Evolutionary conservation across 2,113 vertebrate species (phyloP).

Genomic region (Oreochromis aureus): DNA sequence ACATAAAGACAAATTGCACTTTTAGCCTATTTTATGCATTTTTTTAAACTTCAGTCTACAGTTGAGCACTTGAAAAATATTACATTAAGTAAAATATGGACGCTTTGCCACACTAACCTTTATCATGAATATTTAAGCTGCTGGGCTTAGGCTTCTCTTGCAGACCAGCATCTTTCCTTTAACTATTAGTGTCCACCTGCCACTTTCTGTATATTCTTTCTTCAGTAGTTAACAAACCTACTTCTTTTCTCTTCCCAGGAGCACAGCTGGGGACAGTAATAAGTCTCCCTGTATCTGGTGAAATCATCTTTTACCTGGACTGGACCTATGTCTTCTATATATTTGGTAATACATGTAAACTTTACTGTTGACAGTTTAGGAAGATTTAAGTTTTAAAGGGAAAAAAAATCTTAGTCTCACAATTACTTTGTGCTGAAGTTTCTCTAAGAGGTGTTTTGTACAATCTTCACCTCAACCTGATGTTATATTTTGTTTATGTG

Average conservation of each 20-base stretch:
- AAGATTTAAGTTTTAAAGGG: not conserved
- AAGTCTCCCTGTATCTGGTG: constrained; percentile 86
- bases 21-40: not conserved
- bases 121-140: not conserved
- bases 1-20: not conserved
- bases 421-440: not conserved
- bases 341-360: constrained; percentile 79
- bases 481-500: not conserved
- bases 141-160: not conserved
- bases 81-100: not conserved
- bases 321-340: constrained; percentile 97
- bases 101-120: not conserved
- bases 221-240: not conserved
- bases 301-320: constrained; percentile 92
- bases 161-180: not conserved
- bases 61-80: not conserved
- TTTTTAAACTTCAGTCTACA: fast-evolving
- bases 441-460: not conserved
- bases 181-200: not conserved
- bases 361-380: not conserved
- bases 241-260: constrained; percentile 69
- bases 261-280: constrained; percentile 93
- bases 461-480: not conserved
- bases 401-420: not conserved
- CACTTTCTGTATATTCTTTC: not conserved